A percentile compares a stretch with the other conserved stretches of the same genome.
Conservation (phyloP, 2,797 vertebrate species). For the Anguilla megastoma region DNA sequence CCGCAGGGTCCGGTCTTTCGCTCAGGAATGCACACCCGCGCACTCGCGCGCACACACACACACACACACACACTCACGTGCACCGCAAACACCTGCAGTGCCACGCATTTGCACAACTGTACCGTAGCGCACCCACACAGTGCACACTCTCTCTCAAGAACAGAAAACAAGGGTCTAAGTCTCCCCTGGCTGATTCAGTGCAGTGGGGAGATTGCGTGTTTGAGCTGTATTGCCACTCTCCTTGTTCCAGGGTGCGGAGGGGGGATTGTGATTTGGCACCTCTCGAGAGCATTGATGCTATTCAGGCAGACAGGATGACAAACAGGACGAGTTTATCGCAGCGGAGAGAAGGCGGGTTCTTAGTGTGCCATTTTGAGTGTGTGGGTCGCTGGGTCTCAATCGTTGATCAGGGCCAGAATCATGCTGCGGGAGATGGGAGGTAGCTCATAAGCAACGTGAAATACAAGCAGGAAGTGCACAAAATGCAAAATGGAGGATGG, state of each 20-base stretch:
- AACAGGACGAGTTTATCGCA: conserved; percentile 26
- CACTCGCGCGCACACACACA: not conserved
- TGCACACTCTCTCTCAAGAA: not conserved
- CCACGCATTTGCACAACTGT: not conserved
- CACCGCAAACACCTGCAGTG: conserved; percentile 7
- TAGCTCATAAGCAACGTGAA: not conserved
- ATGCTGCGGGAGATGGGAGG: conserved; percentile 76
- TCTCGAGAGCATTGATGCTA: conserved; percentile 38
- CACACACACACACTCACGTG: not conserved
- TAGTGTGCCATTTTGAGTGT: conserved; percentile 59
- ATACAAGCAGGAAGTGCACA: not conserved
- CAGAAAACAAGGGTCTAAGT: not conserved
- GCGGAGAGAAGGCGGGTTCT: conserved; percentile 60
- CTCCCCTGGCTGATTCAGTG: not conserved
- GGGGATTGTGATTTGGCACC: conserved; percentile 25
- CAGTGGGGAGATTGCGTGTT: not conserved
- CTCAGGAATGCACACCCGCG: not conserved
- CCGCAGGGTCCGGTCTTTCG: conserved; percentile 12
- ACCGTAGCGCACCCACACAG: not conserved
- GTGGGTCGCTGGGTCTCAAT: conserved; percentile 69
- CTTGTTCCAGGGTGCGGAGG: conserved; percentile 4
- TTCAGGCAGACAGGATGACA: conserved; percentile 23
- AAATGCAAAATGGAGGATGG: not conserved
- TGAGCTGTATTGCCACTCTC: not conserved
- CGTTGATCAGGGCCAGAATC: conserved; percentile 97